Percentiles rank a stretch among this genome's conserved stretches.
These are phyloP conservation scores for Thereva unica DNA, from an alignment of 2,888 invertebrate species.

Conservation along the genomic window DNA sequence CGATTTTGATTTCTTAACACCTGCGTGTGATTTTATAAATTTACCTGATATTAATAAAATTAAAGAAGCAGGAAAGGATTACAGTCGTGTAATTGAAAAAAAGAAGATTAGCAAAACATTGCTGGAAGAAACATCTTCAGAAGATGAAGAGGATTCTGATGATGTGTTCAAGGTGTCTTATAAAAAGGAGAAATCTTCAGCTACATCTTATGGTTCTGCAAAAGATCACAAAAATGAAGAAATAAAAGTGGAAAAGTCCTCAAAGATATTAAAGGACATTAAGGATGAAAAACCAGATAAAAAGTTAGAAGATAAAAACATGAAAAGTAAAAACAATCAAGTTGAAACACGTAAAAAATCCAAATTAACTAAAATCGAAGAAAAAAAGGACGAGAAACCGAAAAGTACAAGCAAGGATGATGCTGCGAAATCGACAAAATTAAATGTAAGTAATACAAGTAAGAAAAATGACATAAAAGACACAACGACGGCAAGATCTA, in stretches of 20 bases:
- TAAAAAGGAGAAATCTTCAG: neutral
- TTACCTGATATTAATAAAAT: slow-evolving; percentile 25
- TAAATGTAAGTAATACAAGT: too few species aligned
- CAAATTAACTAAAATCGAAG: neutral
- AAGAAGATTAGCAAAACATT: slow-evolving; percentile 4
- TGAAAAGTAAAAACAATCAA: too few species aligned
- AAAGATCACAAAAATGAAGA: neutral
- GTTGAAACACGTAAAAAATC: neutral
- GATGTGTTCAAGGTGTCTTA: neutral
- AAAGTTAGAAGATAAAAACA: neutral
- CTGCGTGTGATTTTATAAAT: slow-evolving; percentile 24
- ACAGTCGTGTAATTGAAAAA: slow-evolving; percentile 6
- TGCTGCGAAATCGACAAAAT: neutral
- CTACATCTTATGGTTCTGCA: too few species aligned
- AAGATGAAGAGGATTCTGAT: slow-evolving; percentile 10
- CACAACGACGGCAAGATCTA: too few species aligned
- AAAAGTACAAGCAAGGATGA: neutral
- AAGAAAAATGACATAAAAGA: too few species aligned
- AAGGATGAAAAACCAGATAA: neutral
- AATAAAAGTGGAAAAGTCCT: neutral
- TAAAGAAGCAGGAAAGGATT: slow-evolving; percentile 27
- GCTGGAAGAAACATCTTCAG: slow-evolving; percentile 28
- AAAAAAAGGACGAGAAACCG: neutral
- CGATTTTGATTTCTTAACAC: slow-evolving; percentile 27
- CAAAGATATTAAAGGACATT: neutral